These are phyloP conservation scores for Drosophila obscura DNA, from an alignment of 1,140 invertebrate genomes.

Conservation along the genomic window DNA sequence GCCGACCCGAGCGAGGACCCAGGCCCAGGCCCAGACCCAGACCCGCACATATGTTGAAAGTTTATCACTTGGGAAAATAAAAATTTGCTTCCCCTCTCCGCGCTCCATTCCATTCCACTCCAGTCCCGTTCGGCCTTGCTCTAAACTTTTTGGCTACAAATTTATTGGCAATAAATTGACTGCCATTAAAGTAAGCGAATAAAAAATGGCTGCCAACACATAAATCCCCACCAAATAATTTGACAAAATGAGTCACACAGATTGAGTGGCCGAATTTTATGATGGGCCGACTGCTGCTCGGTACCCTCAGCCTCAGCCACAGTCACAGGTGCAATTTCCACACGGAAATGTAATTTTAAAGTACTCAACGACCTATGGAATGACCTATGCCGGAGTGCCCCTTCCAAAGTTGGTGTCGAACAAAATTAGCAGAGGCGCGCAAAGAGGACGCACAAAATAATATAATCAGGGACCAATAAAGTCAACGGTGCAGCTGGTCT, in stretches of 20 bases:
- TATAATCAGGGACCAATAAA: slow-evolving; percentile 77
- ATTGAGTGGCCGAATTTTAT: slow-evolving; percentile 71
- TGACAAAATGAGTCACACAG: slow-evolving; percentile 82
- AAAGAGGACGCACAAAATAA: slow-evolving; percentile 41
- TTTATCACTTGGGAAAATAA: slow-evolving; percentile 79
- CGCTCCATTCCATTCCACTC: slow-evolving; percentile 11
- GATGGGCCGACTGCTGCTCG: slow-evolving; percentile 32
- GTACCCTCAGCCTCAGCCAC: background rate
- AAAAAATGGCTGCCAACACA: slow-evolving; percentile 78
- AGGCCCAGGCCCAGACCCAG: background rate
- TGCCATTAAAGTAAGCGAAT: slow-evolving; percentile 78
- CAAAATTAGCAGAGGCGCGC: slow-evolving; percentile 55
- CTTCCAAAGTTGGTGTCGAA: slow-evolving; percentile 25
- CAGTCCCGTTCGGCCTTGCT: slow-evolving; percentile 55
- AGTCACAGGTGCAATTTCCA: slow-evolving; percentile 77
- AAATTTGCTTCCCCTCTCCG: slow-evolving; percentile 56
- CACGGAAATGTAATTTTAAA: slow-evolving; percentile 80
- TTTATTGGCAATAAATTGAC: slow-evolving; percentile 83
- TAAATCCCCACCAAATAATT: slow-evolving; percentile 80
- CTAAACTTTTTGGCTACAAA: slow-evolving; percentile 82
- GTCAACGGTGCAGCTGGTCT: background rate
- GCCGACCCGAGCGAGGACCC: slow-evolving; percentile 12
- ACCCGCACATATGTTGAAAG: slow-evolving; percentile 75
- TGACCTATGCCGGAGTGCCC: slow-evolving; percentile 5
- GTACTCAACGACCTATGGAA: slow-evolving; percentile 48